Conservation (phyloP, 2,888 invertebrate genomes). For the Dicycla oo region DNA sequence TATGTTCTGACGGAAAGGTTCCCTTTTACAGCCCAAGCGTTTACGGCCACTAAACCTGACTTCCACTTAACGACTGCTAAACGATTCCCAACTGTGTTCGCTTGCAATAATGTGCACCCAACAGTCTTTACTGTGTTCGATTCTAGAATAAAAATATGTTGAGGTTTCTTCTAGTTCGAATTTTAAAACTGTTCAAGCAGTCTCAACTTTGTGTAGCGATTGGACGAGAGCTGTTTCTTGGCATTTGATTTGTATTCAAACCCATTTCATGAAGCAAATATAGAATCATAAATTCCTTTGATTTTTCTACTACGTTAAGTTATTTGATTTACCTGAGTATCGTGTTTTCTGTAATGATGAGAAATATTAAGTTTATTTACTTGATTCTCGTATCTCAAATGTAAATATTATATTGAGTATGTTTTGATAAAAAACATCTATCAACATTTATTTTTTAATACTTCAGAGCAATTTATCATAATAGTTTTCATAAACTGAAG, state of each 20-base stretch:
- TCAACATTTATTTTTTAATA: neutral
- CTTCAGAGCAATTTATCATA: slow-evolving; percentile 19
- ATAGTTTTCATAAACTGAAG: slow-evolving; percentile 55
- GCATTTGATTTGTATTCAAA: slow-evolving; percentile 34
- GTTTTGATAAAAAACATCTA: neutral
- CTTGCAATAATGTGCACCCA: slow-evolving; percentile 68
- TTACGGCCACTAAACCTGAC: slow-evolving; percentile 83
- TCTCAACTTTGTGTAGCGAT: slow-evolving; percentile 28
- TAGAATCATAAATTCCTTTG: slow-evolving; percentile 15
- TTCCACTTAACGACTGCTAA: slow-evolving; percentile 77
- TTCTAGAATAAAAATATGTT: slow-evolving; percentile 56
- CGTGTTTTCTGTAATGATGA: neutral
- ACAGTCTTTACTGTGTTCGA: slow-evolving; percentile 64
- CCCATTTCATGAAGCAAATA: slow-evolving; percentile 25
- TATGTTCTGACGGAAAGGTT: slow-evolving; percentile 71
- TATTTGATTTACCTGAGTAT: slow-evolving; percentile 36
- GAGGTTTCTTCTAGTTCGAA: slow-evolving; percentile 11
- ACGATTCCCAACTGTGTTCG: slow-evolving; percentile 74
- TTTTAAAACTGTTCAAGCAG: slow-evolving; percentile 37
- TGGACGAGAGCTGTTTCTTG: slow-evolving; percentile 16
- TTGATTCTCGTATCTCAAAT: slow-evolving; percentile 1
- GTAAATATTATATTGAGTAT: neutral
- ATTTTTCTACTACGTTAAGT: slow-evolving; percentile 1
- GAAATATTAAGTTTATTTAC: slow-evolving; percentile 18
- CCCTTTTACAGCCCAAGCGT: slow-evolving; percentile 79